Base-by-base conservation (phyloP, 2,113 vertebrate species). In the Gopherus flavomarginatus region DNA sequence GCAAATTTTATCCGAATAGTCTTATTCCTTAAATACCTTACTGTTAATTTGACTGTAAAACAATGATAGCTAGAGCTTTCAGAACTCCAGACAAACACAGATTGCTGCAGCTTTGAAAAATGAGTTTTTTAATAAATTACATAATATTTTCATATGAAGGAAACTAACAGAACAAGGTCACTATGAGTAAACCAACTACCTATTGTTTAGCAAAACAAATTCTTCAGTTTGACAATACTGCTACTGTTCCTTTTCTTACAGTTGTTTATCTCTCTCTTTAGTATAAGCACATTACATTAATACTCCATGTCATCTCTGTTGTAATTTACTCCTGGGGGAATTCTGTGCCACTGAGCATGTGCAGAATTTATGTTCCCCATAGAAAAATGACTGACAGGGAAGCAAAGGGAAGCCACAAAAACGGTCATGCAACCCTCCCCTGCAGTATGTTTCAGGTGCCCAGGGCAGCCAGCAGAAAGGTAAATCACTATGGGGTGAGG, bases 71-170 rank as follows among this genome's bases (percentile, higher is more conserved):
- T 29, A 85, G 49, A 95, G 87, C 62, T 52, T 91, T 86, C 86
- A 57, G 81, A 92, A 86, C 91, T 89, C 0, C 26, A 38, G 38
- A 24, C 7, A 78, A 47, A 77, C 26, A n/a, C 2, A 38, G 65
- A 72, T 38, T 38, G 69, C 80, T 96, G 96, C 81, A 87, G 3
- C 81, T 96, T 95, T 29, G 82, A 91, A 94, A 92, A 95, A 77
- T 75, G 62, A 26, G 93, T 81, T 53, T 95, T 93, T 89, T 65
- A 91, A 91, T 12, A 1, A 53, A 92, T 95, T 93, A 93, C 92
- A 89, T 92, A 92, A 93, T 95, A 90, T 85, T 89, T 95, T 26
- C 89, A 62, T 35, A 27, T 85, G 72, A 0, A n/a, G 89, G 90
- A 81, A 65, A 88, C 78, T 86, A 86, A 50, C 24, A 35, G 49